A percentile compares a stretch with the other conserved stretches of the same genome.
Conservation (phyloP, 2,888 invertebrate genomes). For the Syrphus vitripennis region DNA sequence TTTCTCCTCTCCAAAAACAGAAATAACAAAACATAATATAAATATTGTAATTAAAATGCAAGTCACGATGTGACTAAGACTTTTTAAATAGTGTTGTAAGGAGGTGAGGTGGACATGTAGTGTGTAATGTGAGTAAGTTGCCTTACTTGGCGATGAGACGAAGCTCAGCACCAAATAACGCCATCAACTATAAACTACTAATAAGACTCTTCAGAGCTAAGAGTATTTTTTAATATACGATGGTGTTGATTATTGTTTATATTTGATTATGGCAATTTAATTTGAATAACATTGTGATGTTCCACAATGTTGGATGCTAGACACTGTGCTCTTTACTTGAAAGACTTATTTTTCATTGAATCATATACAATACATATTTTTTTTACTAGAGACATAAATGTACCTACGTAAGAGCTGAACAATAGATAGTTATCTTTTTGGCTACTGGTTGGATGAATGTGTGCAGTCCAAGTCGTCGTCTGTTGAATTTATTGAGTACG, state of each 20-base stretch:
- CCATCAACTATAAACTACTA: background rate
- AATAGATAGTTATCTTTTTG: conserved; percentile 36
- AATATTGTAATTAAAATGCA: conserved; percentile 56
- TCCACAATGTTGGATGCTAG: conserved; percentile 53
- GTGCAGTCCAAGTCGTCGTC: conserved; percentile 16
- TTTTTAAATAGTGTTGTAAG: conserved; percentile 43
- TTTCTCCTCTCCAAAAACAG: conserved; percentile 35
- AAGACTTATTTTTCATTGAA: background rate
- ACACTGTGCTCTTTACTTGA: conserved; percentile 34
- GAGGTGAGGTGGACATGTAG: conserved; percentile 28
- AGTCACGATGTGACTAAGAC: conserved; percentile 62
- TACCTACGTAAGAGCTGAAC: background rate
- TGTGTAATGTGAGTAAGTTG: conserved; percentile 23
- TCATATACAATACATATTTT: background rate
- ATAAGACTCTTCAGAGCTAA: background rate
- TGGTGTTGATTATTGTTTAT: conserved; percentile 49
- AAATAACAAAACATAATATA: conserved; percentile 53
- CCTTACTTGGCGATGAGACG: conserved; percentile 46
- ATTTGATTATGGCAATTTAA: conserved; percentile 60
- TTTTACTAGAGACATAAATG: background rate
- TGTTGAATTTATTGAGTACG: conserved; percentile 47
- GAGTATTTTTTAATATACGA: conserved; percentile 29
- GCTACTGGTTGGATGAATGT: conserved; percentile 12
- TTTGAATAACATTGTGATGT: conserved; percentile 65
- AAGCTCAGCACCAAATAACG: background rate